These are phyloP conservation scores for Rostratula benghalensis DNA, from an alignment of 2,113 vertebrate species.

Conservation along the genomic window DNA sequence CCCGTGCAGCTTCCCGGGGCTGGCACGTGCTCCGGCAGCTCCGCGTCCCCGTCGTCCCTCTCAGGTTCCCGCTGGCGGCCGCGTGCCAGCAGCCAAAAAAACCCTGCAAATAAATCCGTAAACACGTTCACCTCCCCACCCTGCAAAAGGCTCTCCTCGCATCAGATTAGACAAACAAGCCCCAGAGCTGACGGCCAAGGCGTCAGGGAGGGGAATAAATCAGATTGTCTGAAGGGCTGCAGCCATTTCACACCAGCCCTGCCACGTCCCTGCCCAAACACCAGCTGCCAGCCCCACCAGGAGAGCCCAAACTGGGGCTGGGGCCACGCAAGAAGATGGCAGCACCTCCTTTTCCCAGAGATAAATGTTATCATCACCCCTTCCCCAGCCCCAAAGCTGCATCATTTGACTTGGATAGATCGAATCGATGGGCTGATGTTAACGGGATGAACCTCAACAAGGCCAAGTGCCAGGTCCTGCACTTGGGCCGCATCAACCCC, in stretches of 20 bases:
- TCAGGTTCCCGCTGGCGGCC: accelerated
- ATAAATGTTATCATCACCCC: background rate
- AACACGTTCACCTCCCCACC: background rate
- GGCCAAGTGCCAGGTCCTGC: too few relatives aligned
- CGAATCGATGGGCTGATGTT: too few relatives aligned
- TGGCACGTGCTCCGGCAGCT: background rate
- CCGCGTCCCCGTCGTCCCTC: background rate
- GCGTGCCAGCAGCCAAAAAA: background rate
- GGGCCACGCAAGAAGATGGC: background rate
- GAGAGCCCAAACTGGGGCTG: accelerated
- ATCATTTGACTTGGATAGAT: accelerated
- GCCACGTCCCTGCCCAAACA: accelerated
- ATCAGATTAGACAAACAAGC: background rate
- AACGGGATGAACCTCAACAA: too few relatives aligned
- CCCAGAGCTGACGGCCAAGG: background rate
- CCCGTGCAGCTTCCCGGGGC: background rate
- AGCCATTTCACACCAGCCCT: background rate
- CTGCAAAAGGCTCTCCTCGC: background rate
- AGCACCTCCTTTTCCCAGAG: accelerated
- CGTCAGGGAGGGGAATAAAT: background rate
- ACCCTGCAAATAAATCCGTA: accelerated
- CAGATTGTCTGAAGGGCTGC: background rate
- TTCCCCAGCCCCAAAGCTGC: background rate
- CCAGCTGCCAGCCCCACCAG: background rate
- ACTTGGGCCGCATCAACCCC: too few relatives aligned